Conservation (phyloP, 2,113 vertebrate genomes). For the Aleadryas rufinucha region DNA sequence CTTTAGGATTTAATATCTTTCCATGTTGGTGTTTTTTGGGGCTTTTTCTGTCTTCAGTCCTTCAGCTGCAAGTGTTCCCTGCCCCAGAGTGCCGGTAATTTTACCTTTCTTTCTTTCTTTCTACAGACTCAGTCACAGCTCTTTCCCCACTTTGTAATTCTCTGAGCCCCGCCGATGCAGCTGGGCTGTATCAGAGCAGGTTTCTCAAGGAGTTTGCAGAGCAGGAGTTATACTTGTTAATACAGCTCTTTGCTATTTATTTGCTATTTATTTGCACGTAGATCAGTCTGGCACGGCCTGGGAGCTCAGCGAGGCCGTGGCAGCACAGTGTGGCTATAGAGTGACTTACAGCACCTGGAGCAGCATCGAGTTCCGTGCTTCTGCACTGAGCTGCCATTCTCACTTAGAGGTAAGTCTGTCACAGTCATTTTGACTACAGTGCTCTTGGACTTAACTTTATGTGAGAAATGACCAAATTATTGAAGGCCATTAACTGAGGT, state of each 20-base stretch:
- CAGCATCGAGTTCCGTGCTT: constrained; percentile 11
- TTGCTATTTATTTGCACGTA: neutral
- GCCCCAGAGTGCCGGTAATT: neutral
- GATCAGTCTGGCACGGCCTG: constrained; percentile 34
- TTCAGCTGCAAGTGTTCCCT: neutral
- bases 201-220: neutral
- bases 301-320: neutral
- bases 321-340: constrained; percentile 43
- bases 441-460: neutral
- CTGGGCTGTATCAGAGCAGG: neutral
- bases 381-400: constrained; percentile 51
- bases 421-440: neutral
- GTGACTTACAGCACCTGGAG: neutral
- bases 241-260: neutral
- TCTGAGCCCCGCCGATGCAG: neutral
- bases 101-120: neutral
- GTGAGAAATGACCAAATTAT: neutral
- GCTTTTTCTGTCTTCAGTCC: neutral
- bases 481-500: neutral
- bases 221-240: neutral
- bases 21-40: neutral
- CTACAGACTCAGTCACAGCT: neutral
- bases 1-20: neutral
- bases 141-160: neutral
- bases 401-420: neutral